Percentiles rank a stretch among this genome's conserved stretches.
phyloP scores from a whole-genome alignment of 1,140 invertebrate species.

The Macrobrachium rosenbergii region DNA sequence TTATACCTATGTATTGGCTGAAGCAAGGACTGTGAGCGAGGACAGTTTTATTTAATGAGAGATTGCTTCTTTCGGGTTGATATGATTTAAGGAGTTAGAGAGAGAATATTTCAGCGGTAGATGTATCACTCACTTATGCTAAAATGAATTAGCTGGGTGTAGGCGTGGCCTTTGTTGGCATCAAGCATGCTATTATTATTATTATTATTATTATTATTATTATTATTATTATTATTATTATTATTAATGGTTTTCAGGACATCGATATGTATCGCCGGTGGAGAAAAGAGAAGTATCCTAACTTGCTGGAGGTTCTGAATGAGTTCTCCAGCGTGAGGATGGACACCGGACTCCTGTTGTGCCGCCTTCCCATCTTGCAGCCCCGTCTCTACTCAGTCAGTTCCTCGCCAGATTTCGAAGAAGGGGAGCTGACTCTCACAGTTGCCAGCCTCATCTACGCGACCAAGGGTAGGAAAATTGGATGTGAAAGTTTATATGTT shows the following conservation, averaged over 20 bases:
- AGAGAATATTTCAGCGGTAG: no score
- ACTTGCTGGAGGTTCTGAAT: constrained; percentile 87
- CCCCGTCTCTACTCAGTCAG: constrained; percentile 91
- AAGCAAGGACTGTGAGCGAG: not conserved
- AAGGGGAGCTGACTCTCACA: constrained; percentile 87
- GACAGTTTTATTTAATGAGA: no score
- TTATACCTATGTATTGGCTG: not conserved
- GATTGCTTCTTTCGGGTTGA: no score
- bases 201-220: no score
- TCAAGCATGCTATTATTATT: no score
- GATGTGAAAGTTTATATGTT: not conserved
- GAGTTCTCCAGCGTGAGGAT: constrained; percentile 89
- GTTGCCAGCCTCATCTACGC: constrained; percentile 90
- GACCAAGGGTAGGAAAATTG: constrained; percentile 78
- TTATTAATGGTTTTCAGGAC: constrained; percentile 76
- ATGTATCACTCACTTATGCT: no score
- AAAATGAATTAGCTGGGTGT: no score
- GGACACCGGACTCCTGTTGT: constrained; percentile 84
- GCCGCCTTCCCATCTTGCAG: constrained; percentile 87
- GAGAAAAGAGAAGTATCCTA: constrained; percentile 88
- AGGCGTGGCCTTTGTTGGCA: no score
- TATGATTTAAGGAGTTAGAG: no score
- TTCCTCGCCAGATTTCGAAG: constrained; percentile 83
- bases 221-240: no score
- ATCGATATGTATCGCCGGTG: constrained; percentile 92